Evolutionary conservation across 2,113 vertebrate genomes (phyloP).

Genomic region (Grallaria varia): DNA sequence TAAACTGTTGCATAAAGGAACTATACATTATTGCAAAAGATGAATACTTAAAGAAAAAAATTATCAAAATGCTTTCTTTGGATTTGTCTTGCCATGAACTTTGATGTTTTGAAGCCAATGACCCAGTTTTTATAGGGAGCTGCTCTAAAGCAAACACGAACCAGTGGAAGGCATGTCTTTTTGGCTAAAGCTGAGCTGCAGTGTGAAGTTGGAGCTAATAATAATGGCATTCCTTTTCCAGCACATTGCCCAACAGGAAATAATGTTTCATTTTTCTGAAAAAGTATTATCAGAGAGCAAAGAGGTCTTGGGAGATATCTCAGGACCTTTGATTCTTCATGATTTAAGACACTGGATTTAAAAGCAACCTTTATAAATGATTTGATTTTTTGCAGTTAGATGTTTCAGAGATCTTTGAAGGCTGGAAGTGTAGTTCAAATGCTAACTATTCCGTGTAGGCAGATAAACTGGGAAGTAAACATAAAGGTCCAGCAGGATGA

Average conservation of each 20-base stretch:
- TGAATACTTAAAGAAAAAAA: not conserved
- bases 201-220: not conserved
- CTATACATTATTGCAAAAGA: not conserved
- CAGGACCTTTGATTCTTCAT: not conserved
- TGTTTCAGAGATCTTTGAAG: not conserved
- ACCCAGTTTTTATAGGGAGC: not conserved
- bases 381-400: not conserved
- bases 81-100: not conserved
- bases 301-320: not conserved
- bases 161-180: not conserved
- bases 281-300: not conserved
- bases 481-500: not conserved
- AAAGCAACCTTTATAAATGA: not conserved
- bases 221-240: conserved; percentile 9
- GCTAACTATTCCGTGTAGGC: not conserved
- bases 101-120: conserved; percentile 1
- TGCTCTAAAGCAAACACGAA: conserved; percentile 30
- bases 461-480: not conserved
- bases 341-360: not conserved
- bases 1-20: not conserved
- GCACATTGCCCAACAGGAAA: conserved; percentile 21
- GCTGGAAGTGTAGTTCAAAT: not conserved
- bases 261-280: not conserved
- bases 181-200: not conserved
- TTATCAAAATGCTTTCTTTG: not conserved